Evolutionary conservation across 2,113 vertebrate species (phyloP).

Genomic region (Prionailurus bengalensis): DNA sequence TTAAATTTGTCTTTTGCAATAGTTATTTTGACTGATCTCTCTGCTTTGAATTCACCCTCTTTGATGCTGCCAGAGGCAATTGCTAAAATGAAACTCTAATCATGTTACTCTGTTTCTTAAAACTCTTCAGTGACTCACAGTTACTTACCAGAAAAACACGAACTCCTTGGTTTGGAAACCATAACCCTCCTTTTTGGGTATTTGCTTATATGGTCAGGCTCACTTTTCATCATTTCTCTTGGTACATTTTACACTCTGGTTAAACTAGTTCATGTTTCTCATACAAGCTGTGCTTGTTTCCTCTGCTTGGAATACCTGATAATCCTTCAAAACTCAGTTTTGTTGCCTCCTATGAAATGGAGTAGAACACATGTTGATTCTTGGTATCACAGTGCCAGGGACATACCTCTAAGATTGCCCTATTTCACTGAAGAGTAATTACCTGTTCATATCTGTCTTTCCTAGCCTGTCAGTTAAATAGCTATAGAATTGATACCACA

Average conservation of each 20-base stretch:
- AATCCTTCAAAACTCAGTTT: conserved; percentile 7
- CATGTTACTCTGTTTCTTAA: conserved; percentile 1
- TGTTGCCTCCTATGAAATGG: not conserved
- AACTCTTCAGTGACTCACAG: not conserved
- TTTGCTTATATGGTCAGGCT: not conserved
- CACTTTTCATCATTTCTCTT: not conserved
- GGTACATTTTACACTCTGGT: not conserved
- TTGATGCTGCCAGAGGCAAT: not conserved
- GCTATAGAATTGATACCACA: not conserved
- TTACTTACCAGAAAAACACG: conserved; percentile 1
- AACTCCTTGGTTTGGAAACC: not conserved
- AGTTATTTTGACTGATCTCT: conserved; percentile 40
- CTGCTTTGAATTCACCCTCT: not conserved
- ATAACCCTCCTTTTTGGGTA: not conserved
- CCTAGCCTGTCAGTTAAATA: not conserved
- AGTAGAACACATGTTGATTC: not conserved
- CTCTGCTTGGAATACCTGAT: not conserved
- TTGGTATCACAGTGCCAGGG: not conserved
- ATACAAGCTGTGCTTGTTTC: not conserved
- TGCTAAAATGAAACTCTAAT: conserved; percentile 44
- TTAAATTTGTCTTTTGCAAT: conserved; percentile 11
- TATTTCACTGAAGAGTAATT: not conserved
- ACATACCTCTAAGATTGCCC: not conserved
- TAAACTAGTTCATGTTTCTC: not conserved
- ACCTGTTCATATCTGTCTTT: not conserved